Percentiles rank a stretch among this genome's conserved stretches.
These are phyloP conservation scores for Platerodrilus igneus DNA, from an alignment of 2,888 invertebrate genomes.

Conservation along the genomic window DNA sequence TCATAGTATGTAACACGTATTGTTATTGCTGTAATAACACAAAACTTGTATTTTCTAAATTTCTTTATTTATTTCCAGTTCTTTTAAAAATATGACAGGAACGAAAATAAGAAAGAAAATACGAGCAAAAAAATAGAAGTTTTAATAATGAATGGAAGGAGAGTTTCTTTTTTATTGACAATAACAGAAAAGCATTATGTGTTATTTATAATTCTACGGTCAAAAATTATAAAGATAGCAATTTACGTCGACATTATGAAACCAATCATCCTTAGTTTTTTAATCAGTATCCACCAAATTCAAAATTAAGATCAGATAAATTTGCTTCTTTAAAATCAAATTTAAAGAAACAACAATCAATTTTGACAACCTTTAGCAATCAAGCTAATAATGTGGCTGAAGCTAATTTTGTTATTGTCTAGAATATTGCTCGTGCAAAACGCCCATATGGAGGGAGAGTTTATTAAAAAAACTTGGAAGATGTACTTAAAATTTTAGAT, in stretches of 20 bases:
- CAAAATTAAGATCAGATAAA: slow-evolving; percentile 18
- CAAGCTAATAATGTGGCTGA: slow-evolving; percentile 22
- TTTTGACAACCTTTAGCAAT: slow-evolving; percentile 21
- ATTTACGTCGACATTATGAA: slow-evolving; percentile 20
- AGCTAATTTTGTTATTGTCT: slow-evolving; percentile 16
- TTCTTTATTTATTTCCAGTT: too few relatives aligned
- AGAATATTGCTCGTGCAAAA: slow-evolving; percentile 22
- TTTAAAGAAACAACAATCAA: slow-evolving; percentile 21
- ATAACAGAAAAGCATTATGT: slow-evolving; percentile 30
- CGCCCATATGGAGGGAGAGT: slow-evolving; percentile 16
- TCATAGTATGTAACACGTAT: too few relatives aligned
- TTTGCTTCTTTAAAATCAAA: slow-evolving; percentile 22
- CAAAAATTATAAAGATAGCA: slow-evolving; percentile 15
- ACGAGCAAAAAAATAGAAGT: slow-evolving; percentile 18
- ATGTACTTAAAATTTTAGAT: too few relatives aligned
- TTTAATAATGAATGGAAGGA: slow-evolving; percentile 17
- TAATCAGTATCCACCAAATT: slow-evolving; percentile 19
- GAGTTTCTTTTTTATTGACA: slow-evolving; percentile 28
- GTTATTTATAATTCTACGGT: slow-evolving; percentile 14
- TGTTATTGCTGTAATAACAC: too few relatives aligned
- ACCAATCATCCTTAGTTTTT: slow-evolving; percentile 17
- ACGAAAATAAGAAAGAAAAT: too few relatives aligned
- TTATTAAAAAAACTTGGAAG: slow-evolving; percentile 16
- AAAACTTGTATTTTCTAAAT: too few relatives aligned
- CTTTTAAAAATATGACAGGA: too few relatives aligned